phyloP scores from a whole-genome alignment of 1,140 invertebrate species.

The Sipha flava region DNA sequence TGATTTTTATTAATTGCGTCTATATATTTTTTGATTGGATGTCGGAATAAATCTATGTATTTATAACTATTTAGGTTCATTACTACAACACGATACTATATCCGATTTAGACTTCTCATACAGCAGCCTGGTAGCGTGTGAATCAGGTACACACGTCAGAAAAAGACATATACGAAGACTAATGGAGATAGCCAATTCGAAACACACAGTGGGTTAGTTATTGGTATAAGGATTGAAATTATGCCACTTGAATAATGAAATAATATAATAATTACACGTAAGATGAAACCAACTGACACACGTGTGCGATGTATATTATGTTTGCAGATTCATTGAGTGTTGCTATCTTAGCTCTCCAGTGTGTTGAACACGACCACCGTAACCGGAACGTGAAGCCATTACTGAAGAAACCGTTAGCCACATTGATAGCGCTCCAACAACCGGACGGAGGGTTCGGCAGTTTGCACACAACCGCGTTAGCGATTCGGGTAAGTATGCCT shows the following conservation, averaged over 20 bases:
- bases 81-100: conserved; percentile 59
- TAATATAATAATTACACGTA: too few species aligned
- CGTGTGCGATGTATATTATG: not conserved
- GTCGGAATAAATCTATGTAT: too few species aligned
- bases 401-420: conserved; percentile 60
- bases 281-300: too few species aligned
- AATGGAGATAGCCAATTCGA: conserved; percentile 49
- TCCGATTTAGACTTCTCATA: conserved; percentile 61
- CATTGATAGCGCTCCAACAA: conserved; percentile 64
- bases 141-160: conserved; percentile 67
- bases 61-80: conserved; percentile 47
- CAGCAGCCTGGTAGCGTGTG: conserved; percentile 60
- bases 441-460: conserved; percentile 73
- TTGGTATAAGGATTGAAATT: too few species aligned
- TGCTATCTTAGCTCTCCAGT: conserved; percentile 70
- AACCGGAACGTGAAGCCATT: conserved; percentile 70
- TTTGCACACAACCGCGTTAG: conserved; percentile 67
- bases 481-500: conserved; percentile 57
- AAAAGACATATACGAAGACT: conserved; percentile 67
- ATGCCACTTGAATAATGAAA: too few species aligned
- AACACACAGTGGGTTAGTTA: conserved; percentile 36
- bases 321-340: conserved; percentile 68
- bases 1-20: too few species aligned
- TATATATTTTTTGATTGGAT: too few species aligned
- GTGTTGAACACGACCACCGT: conserved; percentile 72